Evolutionary conservation across 2,888 invertebrate genomes (phyloP).

Genomic region (Trissolcus japonicus): DNA sequence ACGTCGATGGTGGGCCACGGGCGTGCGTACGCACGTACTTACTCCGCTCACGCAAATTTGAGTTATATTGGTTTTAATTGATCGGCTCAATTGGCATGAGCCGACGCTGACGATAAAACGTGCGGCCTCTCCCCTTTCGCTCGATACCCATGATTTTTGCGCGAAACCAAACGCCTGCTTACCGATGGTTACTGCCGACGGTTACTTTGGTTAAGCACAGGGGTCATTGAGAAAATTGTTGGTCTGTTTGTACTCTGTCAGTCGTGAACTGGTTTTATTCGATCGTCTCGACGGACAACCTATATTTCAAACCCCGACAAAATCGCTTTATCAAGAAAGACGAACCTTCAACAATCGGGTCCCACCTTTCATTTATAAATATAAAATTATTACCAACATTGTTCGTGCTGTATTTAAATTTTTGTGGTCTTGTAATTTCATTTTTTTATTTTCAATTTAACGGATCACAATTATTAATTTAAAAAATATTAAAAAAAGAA

Average conservation of each 20-base stretch:
- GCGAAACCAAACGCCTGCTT: constrained; percentile 64
- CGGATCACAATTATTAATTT: too few relatives aligned
- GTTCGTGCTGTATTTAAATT: too few relatives aligned
- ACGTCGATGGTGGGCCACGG: constrained; percentile 44
- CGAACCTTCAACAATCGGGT: constrained; percentile 3
- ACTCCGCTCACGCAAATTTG: constrained; percentile 5
- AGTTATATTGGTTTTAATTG: constrained; percentile 11
- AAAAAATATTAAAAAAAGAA: too few relatives aligned
- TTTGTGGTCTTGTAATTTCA: too few relatives aligned
- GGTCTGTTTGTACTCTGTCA: constrained; percentile 75
- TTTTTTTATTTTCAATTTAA: too few relatives aligned
- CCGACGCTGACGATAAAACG: not conserved
- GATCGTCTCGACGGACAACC: constrained; percentile 70
- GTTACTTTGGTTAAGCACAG: constrained; percentile 72
- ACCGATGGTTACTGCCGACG: constrained; percentile 68
- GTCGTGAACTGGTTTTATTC: constrained; percentile 73
- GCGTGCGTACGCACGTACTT: not conserved
- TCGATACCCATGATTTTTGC: constrained; percentile 40
- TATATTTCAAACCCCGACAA: constrained; percentile 70
- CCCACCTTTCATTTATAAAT: too few relatives aligned
- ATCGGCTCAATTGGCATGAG: constrained; percentile 1
- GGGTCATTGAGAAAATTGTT: constrained; percentile 75
- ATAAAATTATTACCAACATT: too few relatives aligned
- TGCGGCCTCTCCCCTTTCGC: constrained; percentile 1
- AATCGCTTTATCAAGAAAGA: constrained; percentile 71